These are phyloP conservation scores for Parasteatoda lunata DNA, from an alignment of 2,888 invertebrate genomes.

Conservation along the genomic window DNA sequence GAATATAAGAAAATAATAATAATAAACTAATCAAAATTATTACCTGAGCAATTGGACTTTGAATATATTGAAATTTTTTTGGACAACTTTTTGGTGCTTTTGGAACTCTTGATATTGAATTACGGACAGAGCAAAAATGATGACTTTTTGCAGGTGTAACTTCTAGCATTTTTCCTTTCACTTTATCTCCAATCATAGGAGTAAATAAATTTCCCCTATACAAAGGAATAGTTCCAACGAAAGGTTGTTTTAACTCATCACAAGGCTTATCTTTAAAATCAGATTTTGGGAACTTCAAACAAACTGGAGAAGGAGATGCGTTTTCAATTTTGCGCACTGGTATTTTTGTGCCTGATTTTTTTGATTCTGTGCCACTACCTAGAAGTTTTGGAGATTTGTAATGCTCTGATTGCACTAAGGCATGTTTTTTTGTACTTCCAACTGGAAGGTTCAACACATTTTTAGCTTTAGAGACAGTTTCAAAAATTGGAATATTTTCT, in stretches of 20 bases:
- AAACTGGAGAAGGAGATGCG: constrained; percentile 14
- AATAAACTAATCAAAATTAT: background rate
- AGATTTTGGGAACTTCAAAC: constrained; percentile 1
- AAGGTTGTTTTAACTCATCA: background rate
- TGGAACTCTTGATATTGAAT: constrained; percentile 48
- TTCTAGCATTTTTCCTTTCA: background rate
- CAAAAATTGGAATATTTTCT: constrained; percentile 48
- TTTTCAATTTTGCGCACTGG: constrained; percentile 41
- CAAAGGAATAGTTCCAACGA: background rate
- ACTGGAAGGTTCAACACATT: background rate
- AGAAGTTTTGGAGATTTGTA: constrained; percentile 11
- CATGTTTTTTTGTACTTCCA: background rate
- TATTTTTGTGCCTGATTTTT: constrained; percentile 50
- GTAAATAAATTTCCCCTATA: background rate
- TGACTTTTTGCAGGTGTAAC: constrained; percentile 16
- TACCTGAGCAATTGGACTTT: constrained; percentile 59
- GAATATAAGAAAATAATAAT: background rate
- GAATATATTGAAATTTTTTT: constrained; percentile 52
- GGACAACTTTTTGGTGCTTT: constrained; percentile 24
- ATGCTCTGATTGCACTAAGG: background rate
- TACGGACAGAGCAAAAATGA: constrained; percentile 47
- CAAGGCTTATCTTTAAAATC: constrained; percentile 3
- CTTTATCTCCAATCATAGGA: background rate
- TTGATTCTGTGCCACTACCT: background rate
- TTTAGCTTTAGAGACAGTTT: background rate